phyloP scores from a whole-genome alignment of 2,113 vertebrate species.

The Larimichthys polyactis region DNA sequence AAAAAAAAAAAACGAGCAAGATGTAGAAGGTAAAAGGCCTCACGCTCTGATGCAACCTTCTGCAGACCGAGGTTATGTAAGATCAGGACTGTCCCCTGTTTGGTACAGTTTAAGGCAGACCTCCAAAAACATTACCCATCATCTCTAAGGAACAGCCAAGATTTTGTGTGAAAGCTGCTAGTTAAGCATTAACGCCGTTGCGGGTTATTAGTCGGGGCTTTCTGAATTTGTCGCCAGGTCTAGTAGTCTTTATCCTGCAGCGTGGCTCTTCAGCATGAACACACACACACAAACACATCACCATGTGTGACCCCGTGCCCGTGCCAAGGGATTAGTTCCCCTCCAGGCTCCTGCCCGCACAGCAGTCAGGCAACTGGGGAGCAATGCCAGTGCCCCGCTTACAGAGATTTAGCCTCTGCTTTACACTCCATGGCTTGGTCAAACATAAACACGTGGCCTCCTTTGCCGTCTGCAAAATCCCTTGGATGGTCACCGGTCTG shows the following conservation, averaged over 20 bases:
- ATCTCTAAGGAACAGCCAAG: constrained; percentile 37
- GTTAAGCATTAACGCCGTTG: constrained; percentile 41
- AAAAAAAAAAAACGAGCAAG: constrained; percentile 59
- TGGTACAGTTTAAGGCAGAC: constrained; percentile 37
- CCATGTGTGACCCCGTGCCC: constrained; percentile 71
- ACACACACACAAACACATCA: constrained; percentile 51
- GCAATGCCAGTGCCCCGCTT: constrained; percentile 77
- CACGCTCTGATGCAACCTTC: constrained; percentile 47
- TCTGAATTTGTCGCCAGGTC: constrained; percentile 56
- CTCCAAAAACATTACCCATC: constrained; percentile 39
- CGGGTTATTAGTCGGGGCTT: constrained; percentile 56
- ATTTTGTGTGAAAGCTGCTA: constrained; percentile 39
- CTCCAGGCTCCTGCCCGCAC: constrained; percentile 63
- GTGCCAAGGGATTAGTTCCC: constrained; percentile 75
- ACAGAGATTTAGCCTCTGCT: constrained; percentile 77
- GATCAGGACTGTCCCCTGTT: constrained; percentile 33
- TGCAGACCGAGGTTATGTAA: constrained; percentile 59
- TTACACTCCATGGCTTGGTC: constrained; percentile 66
- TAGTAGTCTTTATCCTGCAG: constrained; percentile 59
- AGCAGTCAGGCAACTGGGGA: constrained; percentile 73
- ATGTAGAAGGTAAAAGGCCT: constrained; percentile 50
- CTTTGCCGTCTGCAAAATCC: constrained; percentile 48
- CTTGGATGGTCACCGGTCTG: constrained; percentile 34
- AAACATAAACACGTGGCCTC: constrained; percentile 65
- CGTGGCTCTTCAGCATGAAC: constrained; percentile 53